Conservation (phyloP, 2,113 vertebrate genomes). For the Nothoprocta perdicaria region DNA sequence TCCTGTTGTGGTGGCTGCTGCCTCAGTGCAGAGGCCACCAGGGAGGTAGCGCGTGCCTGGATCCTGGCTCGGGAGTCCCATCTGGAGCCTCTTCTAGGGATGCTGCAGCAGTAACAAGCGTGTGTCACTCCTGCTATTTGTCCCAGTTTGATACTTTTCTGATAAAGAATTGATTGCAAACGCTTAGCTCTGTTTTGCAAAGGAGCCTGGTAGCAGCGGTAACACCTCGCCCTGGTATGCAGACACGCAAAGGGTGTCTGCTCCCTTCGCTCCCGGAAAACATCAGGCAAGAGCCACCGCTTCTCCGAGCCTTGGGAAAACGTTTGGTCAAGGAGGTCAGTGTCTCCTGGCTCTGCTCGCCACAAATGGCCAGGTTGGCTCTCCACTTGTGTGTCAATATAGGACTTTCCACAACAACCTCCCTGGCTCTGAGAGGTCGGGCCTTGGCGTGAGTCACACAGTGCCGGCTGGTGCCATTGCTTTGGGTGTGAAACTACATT, state of each 20-base stretch:
- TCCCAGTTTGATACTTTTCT: not conserved
- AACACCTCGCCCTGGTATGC: accelerated
- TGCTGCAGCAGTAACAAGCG: accelerated
- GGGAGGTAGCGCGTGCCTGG: not conserved
- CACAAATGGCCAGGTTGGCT: not conserved
- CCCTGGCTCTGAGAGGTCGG: not conserved
- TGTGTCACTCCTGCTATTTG: not conserved
- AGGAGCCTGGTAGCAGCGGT: not conserved
- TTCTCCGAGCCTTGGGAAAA: not conserved
- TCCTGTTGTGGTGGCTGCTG: not conserved
- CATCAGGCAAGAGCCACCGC: not conserved
- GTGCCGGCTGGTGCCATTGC: not conserved
- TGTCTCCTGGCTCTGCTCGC: not conserved
- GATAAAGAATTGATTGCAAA: not conserved
- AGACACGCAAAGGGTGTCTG: not conserved
- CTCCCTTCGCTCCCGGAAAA: not conserved
- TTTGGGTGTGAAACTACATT: accelerated
- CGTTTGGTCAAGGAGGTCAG: not conserved
- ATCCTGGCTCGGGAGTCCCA: not conserved
- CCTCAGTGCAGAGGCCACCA: not conserved
- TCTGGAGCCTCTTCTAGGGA: not conserved
- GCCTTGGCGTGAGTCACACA: not conserved
- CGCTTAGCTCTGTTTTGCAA: not conserved
- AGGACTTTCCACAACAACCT: not conserved
- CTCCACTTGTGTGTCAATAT: not conserved